Percentiles rank a stretch among this genome's conserved stretches.
These are phyloP conservation scores for Montipora capricornis DNA, from an alignment of 64 coral and sea anemone species.

Conservation along the genomic window DNA sequence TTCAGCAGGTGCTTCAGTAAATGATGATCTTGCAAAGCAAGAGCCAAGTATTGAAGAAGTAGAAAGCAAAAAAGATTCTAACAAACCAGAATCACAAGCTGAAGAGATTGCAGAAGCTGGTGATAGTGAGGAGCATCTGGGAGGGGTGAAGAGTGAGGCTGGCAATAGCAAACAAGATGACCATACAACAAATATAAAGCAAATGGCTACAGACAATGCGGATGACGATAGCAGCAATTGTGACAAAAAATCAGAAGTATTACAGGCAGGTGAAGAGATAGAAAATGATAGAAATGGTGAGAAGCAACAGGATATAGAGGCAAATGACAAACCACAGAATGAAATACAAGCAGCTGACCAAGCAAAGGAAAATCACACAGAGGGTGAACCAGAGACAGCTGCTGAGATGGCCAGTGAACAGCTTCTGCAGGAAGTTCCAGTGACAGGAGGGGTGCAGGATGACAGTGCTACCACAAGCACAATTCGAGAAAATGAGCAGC, in stretches of 20 bases:
- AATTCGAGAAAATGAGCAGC: not conserved
- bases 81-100: not conserved
- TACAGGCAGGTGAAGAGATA: not conserved
- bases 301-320: slow-evolving; percentile 40
- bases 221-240: slow-evolving; percentile 10
- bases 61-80: not conserved
- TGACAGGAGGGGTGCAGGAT: not conserved
- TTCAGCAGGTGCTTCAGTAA: not conserved
- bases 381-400: not conserved
- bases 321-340: not conserved
- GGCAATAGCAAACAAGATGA: not conserved
- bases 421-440: not conserved
- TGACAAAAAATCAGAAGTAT: slow-evolving; percentile 5
- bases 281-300: not conserved
- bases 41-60: not conserved
- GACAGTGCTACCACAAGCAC: not conserved
- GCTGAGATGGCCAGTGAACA: not conserved
- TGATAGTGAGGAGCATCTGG: not conserved
- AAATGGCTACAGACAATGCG: slow-evolving; percentile 34
- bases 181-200: too few relatives aligned
- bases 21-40: not conserved
- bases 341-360: slow-evolving; percentile 10
- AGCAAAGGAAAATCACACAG: not conserved
- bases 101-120: not conserved
- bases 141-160: not conserved